phyloP scores from a whole-genome alignment of 1,140 invertebrate genomes.

The Chelonus insularis region DNA sequence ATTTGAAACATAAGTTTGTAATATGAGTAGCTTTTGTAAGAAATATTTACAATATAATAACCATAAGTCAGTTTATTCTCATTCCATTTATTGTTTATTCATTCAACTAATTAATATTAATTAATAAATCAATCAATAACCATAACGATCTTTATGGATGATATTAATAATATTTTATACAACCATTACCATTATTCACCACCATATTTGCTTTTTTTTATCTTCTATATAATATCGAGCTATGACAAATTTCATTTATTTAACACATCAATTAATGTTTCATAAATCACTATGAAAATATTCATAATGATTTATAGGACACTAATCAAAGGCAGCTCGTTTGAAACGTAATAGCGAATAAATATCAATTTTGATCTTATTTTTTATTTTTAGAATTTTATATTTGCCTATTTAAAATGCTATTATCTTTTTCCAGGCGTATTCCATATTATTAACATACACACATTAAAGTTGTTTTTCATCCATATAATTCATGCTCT shows the following conservation, averaged over 20 bases:
- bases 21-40: no score
- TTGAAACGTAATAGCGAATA: constrained; percentile 21
- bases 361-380: constrained; percentile 3
- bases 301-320: no score
- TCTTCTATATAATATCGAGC: neutral
- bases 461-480: constrained; percentile 26
- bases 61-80: constrained; percentile 16
- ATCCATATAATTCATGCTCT: constrained; percentile 24
- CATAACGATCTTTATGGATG: constrained; percentile 42
- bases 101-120: constrained; percentile 40
- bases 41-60: constrained; percentile 34
- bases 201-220: constrained; percentile 19
- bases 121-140: constrained; percentile 45
- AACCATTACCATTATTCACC: constrained; percentile 14
- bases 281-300: no score
- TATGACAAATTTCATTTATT: neutral
- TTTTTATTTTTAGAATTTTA: neutral
- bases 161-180: constrained; percentile 41
- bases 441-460: constrained; percentile 22
- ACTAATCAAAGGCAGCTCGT: neutral
- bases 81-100: constrained; percentile 37
- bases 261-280: constrained; percentile 3
- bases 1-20: no score
- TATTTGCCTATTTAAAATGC: neutral
- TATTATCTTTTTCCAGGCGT: constrained; percentile 11